Conservation (phyloP, 2,888 invertebrate species). For the Conomelus anceps region DNA sequence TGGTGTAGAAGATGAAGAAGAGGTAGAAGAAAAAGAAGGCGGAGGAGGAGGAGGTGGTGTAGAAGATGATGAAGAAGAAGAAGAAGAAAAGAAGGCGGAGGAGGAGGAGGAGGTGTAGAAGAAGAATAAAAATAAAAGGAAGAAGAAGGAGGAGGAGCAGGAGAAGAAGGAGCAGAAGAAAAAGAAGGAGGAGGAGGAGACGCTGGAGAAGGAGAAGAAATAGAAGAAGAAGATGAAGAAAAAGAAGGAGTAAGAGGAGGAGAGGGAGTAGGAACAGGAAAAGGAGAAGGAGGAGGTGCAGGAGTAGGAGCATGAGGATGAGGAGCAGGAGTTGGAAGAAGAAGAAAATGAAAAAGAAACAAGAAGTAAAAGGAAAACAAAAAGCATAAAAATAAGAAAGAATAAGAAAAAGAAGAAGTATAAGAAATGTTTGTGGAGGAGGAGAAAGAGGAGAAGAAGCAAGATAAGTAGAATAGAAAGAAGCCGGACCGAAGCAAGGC, state of each 20-base stretch:
- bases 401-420: not conserved
- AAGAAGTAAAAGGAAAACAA: too few species aligned
- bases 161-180: not conserved
- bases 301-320: not conserved
- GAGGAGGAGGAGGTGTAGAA: not conserved
- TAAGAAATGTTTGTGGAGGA: not conserved
- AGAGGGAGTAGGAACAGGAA: not conserved
- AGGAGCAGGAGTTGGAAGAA: not conserved
- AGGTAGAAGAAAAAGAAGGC: not conserved
- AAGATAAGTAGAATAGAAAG: not conserved
- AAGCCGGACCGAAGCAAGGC: not conserved
- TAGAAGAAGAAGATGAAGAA: not conserved
- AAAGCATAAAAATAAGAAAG: not conserved
- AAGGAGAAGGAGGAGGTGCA: too few species aligned
- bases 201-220: not conserved
- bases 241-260: not conserved
- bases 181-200: not conserved
- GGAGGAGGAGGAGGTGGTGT: too few species aligned
- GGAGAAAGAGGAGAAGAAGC: not conserved
- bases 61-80: not conserved
- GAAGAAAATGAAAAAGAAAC: not conserved
- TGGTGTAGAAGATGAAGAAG: not conserved
- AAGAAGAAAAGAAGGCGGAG: not conserved
- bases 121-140: too few species aligned
- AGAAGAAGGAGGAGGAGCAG: not conserved